Percentiles rank a stretch among this genome's conserved stretches.
phyloP scores from a whole-genome alignment of 2,888 invertebrate genomes.

The Melinopterus prodromus region DNA sequence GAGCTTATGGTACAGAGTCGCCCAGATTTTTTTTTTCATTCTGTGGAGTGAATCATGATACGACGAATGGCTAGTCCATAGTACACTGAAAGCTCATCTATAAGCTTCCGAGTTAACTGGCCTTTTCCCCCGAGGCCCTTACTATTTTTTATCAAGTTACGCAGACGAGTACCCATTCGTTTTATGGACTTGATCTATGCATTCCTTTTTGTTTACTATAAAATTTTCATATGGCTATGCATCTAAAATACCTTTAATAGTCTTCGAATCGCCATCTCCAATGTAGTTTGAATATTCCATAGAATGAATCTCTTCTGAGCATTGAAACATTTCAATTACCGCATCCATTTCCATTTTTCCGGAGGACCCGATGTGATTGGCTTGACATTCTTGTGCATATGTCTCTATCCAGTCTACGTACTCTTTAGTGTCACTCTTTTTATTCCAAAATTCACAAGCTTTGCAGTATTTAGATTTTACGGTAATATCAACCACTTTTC shows the following conservation, averaged over 20 bases:
- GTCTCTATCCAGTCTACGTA: slow-evolving; percentile 33
- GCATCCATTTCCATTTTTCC: slow-evolving; percentile 44
- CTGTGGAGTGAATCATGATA: slow-evolving; percentile 10
- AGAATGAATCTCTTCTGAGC: slow-evolving; percentile 35
- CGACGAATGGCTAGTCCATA: slow-evolving; percentile 29
- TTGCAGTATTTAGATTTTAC: slow-evolving; percentile 34
- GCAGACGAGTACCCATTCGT: slow-evolving; percentile 33
- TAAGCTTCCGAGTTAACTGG: slow-evolving; percentile 25
- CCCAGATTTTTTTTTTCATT: too few species aligned
- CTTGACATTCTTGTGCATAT: slow-evolving; percentile 35
- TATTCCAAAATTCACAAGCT: too few species aligned
- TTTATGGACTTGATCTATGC: slow-evolving; percentile 37
- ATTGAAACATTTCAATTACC: slow-evolving; percentile 40
- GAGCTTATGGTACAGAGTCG: too few species aligned
- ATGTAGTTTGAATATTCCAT: slow-evolving; percentile 40
- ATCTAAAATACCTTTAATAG: slow-evolving; percentile 35
- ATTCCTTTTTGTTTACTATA: slow-evolving; percentile 31
- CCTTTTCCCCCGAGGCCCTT: slow-evolving; percentile 10
- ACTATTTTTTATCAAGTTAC: slow-evolving; percentile 35
- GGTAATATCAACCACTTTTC: slow-evolving; percentile 42
- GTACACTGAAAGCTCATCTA: slow-evolving; percentile 25
- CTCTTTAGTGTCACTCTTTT: slow-evolving; percentile 24
- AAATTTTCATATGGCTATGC: slow-evolving; percentile 10
- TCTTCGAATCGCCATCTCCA: slow-evolving; percentile 41
- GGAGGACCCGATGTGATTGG: slow-evolving; percentile 40